Conservation (phyloP, 1,140 invertebrate species). For the Reticulitermes speratus region DNA sequence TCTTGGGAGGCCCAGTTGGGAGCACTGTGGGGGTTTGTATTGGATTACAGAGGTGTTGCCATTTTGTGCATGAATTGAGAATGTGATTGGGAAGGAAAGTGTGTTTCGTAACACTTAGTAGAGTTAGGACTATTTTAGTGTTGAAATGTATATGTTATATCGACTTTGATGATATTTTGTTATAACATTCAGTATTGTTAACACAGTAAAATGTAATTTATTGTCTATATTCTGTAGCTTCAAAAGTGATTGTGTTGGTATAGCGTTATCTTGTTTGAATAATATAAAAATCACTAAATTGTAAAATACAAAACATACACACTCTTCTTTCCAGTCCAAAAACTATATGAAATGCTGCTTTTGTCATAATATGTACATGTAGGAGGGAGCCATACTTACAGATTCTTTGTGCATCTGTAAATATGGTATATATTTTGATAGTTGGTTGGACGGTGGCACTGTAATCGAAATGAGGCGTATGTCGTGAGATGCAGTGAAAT, state of each 20-base stretch:
- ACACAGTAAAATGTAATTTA: not conserved
- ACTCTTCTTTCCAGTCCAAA: not conserved
- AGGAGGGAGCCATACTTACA: not conserved
- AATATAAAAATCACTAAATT: not conserved
- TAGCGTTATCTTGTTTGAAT: not conserved
- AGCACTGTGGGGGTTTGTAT: not conserved
- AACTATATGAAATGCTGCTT: not conserved
- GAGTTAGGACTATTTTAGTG: not conserved
- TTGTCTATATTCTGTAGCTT: not conserved
- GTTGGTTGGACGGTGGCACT: too few species aligned
- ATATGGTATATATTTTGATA: too few species aligned
- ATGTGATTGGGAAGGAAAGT: not conserved
- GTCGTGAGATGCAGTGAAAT: too few species aligned
- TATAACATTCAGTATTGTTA: not conserved
- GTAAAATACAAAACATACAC: not conserved
- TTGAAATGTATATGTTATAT: not conserved
- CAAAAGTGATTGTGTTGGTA: not conserved
- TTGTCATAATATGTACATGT: not conserved
- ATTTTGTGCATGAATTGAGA: not conserved
- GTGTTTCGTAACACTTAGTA: not conserved
- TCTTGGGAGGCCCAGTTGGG: not conserved
- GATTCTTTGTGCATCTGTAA: too few species aligned
- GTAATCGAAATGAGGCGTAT: too few species aligned
- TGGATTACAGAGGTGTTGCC: not conserved
- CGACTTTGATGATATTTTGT: not conserved